These are phyloP conservation scores for Xylocopa sonorina DNA, from an alignment of 1,140 invertebrate genomes.

Conservation along the genomic window DNA sequence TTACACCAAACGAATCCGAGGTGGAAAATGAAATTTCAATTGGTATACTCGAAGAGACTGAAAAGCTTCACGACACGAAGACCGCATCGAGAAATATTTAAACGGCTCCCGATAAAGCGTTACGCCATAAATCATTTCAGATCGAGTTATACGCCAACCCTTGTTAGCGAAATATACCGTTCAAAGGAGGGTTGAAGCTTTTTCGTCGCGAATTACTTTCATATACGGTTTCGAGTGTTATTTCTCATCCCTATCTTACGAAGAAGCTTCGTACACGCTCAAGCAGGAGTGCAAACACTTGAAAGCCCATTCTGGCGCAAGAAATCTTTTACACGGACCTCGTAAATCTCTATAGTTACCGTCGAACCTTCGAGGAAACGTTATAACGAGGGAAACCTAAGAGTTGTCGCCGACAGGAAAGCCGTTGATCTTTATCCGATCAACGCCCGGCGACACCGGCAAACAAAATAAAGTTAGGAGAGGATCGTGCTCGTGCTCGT, in stretches of 20 bases:
- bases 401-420: neutral
- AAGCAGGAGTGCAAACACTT: neutral
- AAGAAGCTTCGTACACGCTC: neutral
- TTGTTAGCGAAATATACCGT: neutral
- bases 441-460: slow-evolving; percentile 29
- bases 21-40: slow-evolving; percentile 9
- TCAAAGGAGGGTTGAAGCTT: neutral
- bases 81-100: neutral
- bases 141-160: neutral
- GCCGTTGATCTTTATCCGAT: slow-evolving; percentile 41
- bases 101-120: neutral
- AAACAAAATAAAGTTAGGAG: slow-evolving; percentile 43
- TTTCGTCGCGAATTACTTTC: neutral
- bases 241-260: neutral
- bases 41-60: neutral
- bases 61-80: too few relatives aligned
- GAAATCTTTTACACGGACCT: slow-evolving; percentile 23
- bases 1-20: slow-evolving; percentile 1
- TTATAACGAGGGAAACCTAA: neutral
- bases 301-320: neutral
- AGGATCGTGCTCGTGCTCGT: slow-evolving; percentile 8
- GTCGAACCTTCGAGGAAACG: neutral
- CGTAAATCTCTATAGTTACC: slow-evolving; percentile 16
- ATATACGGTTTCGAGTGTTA: too few relatives aligned
- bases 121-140: neutral